Base-by-base conservation (phyloP, 2,888 invertebrate species). In the Pimpla rufipes region DNA sequence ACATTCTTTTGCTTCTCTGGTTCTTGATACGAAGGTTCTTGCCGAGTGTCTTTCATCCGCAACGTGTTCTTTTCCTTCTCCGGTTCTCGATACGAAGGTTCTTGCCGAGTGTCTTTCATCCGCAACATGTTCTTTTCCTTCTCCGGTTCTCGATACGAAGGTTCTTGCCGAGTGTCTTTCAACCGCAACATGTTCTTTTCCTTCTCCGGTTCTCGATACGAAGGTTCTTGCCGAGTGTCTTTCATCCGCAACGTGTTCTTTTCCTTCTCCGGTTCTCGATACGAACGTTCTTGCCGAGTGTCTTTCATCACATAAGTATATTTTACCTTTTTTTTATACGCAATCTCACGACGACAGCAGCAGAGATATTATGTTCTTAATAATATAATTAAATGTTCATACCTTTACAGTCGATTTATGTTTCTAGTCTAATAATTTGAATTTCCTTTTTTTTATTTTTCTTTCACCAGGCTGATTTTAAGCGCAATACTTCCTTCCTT, bases 31-130 rank as follows among this genome's bases (percentile, higher is more conserved):
- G n/a, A 2, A 21, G 10, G 21, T n/a, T 62, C 47, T 70, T 78
- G 29, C n/a, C 57, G 68, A 37, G 13, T 16, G 13, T 50, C 57
- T 45, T 57, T 37, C 21, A 68, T 42, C 55, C 50, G 59, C 45
- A 45, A 42, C 10, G 13, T 47, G n/a, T 37, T 71, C 29, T 18
- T 45, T 37, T 47, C 29, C 2, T n/a, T 68, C 18, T 55, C 50
- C 2, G 8, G 29, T 5, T 45, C 29, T 18, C 40, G 55, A 11
- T 52, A 64, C 21, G 40, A 10, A 70, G 45, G 35, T 42, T 47
- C 47, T 18, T 68, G 13, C 47, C 47, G 13, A 1, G 10, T 29
- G 1, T 8, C 13, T 47, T 16, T 68, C 29, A 68, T 47, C 21
- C 68, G n/a, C 8, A 42, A 11, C 4, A 47, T 4, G 21, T 68